Conservation (phyloP, 2,797 vertebrate genomes). For the Miichthys miiuy region DNA sequence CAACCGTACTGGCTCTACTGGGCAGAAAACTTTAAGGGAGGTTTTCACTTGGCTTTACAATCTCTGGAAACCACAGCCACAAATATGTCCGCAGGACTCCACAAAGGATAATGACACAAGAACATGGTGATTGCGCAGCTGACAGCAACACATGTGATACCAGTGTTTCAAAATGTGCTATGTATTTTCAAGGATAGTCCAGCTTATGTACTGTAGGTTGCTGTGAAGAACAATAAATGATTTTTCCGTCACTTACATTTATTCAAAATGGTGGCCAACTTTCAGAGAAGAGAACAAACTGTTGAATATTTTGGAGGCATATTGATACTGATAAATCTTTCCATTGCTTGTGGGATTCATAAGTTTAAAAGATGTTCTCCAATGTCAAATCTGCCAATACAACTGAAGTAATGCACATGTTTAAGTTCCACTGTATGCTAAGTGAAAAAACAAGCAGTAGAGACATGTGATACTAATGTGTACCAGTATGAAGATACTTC, state of each 20-base stretch:
- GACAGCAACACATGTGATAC: constrained; percentile 47
- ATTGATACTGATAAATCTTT: background rate
- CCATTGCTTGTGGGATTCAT: constrained; percentile 6
- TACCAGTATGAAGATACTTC: constrained; percentile 55
- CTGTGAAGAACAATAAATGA: background rate
- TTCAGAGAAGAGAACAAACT: background rate
- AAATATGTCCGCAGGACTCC: constrained; percentile 64
- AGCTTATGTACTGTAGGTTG: background rate
- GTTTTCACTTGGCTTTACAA: constrained; percentile 58
- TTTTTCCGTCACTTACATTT: background rate
- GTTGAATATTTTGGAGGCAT: background rate
- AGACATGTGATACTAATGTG: constrained; percentile 66
- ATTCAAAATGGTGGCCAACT: background rate
- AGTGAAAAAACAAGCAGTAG: constrained; percentile 35
- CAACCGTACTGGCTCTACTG: constrained; percentile 51
- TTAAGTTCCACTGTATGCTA: constrained; percentile 4
- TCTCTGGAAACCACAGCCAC: constrained; percentile 61
- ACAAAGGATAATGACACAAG: constrained; percentile 58
- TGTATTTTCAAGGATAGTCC: constrained; percentile 5
- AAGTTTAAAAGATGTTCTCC: background rate
- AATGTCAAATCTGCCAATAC: constrained; percentile 6
- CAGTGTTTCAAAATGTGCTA: constrained; percentile 36
- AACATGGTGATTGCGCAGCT: constrained; percentile 44
- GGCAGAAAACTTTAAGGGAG: constrained; percentile 47
- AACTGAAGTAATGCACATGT: constrained; percentile 12